A percentile compares a stretch with the other conserved stretches of the same genome.
Conservation (phyloP, 2,888 invertebrate species). For the Eremobia ochroleuca region DNA sequence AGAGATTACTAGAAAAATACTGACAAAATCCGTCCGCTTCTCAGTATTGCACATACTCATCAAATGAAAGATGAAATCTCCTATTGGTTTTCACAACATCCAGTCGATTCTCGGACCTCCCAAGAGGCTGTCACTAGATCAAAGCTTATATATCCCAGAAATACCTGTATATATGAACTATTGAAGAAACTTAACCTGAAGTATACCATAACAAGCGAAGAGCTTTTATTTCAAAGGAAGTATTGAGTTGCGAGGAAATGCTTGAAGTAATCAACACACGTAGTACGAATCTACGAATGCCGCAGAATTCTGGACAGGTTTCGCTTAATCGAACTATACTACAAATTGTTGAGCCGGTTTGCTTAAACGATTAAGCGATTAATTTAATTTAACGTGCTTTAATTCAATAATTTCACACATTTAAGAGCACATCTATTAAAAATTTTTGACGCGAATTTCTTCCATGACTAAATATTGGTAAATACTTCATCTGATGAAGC, state of each 20-base stretch:
- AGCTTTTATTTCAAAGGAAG: constrained; percentile 53
- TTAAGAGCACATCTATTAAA: constrained; percentile 27
- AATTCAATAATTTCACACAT: constrained; percentile 19
- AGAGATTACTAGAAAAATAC: not conserved
- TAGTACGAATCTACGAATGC: constrained; percentile 54
- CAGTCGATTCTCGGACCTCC: constrained; percentile 25
- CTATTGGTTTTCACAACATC: constrained; percentile 37
- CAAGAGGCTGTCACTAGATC: constrained; percentile 15
- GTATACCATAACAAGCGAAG: constrained; percentile 14
- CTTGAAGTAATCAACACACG: constrained; percentile 60
- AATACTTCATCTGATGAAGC: constrained; percentile 21
- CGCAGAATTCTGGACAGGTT: constrained; percentile 61
- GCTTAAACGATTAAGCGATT: constrained; percentile 56
- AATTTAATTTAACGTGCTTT: constrained; percentile 47
- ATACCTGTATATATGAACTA: not conserved
- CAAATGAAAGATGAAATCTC: constrained; percentile 18
- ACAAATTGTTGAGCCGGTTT: constrained; percentile 49
- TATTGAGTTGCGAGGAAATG: constrained; percentile 42
- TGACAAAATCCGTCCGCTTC: not conserved
- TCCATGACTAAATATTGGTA: constrained; percentile 7
- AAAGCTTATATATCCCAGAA: constrained; percentile 27
- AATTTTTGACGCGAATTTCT: constrained; percentile 34
- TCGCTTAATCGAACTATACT: constrained; percentile 44
- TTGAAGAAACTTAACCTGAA: constrained; percentile 7
- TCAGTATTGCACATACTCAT: constrained; percentile 15